Base-by-base conservation (phyloP, 2,113 vertebrate genomes). In the Galbula dea region DNA sequence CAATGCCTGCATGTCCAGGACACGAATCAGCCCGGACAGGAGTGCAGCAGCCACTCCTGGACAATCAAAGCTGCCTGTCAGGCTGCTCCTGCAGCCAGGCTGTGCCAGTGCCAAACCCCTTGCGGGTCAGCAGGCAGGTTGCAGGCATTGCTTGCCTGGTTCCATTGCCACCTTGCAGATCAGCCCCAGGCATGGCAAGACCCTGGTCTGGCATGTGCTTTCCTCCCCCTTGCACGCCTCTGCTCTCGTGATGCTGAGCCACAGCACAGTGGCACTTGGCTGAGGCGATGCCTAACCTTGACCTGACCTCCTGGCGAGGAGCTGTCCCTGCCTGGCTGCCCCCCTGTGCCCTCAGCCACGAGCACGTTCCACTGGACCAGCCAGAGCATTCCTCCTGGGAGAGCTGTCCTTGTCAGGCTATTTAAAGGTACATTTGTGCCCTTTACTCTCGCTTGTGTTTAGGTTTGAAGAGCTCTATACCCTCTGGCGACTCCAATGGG, bases 331-430 rank as follows among this genome's bases (percentile, higher is more conserved):
- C 79, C 71, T 2, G 3, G 51, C 74, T 78, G 94, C 67, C 68
- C 77, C 71, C 37, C 46, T 3, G 3, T 52, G 77, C 67, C 94
- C 88, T 57, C 12, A 0, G 87, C 41, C 88, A 69, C 30, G 8
- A 92, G 86, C 92, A 77, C n/a, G 91, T 96, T 97, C 96, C 89
- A 73, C 39, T 13, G 3, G 83, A 86, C 71, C 66, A 16, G 92
- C 92, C 96, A 94, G 78, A 95, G 96, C 93, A 95, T 97, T 97
- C 97, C 72, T 96, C 16, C 72, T 0, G 3, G 67, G 93, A 97
- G 94, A 96, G 89, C 77, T 90, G 93, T 90, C 93, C 95, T 96
- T 32, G 7, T 36, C 1, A 0, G 27, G 93, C 95, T 97, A 97
- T 97, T 97, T 96, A 96, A 94, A 97, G 94, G 93, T 72, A 79